Evolutionary conservation across 2,888 invertebrate genomes (phyloP).

Genomic region (Ceriagrion tenellum): DNA sequence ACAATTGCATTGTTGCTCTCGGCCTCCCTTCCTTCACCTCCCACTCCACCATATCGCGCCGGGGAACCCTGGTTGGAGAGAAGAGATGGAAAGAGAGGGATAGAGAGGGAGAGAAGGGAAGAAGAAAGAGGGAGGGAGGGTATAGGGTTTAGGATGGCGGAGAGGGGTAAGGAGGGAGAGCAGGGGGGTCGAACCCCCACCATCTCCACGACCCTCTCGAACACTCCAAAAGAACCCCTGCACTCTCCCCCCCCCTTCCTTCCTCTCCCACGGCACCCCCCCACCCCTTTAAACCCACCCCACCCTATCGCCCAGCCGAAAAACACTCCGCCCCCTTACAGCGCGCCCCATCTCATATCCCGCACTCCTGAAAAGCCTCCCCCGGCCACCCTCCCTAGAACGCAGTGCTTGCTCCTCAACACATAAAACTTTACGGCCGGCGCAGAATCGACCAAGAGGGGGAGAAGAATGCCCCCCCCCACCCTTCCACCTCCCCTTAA

Average conservation of each 20-base stretch:
- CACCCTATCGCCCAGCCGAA: neutral
- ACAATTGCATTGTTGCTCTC: conserved; percentile 56
- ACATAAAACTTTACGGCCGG: conserved; percentile 66
- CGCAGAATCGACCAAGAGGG: conserved; percentile 63
- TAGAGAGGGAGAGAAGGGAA: neutral
- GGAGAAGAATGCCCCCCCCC: neutral
- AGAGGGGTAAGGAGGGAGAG: neutral
- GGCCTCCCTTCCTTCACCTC: neutral
- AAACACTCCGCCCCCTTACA: conserved; percentile 13
- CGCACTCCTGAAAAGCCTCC: conserved; percentile 4
- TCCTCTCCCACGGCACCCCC: neutral
- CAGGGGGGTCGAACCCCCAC: neutral
- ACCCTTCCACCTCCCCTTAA: neutral
- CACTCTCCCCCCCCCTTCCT: no score
- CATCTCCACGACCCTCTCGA: neutral
- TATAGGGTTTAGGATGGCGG: neutral
- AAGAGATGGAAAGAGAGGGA: neutral
- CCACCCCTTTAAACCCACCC: neutral
- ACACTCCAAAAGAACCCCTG: neutral
- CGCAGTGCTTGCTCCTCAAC: conserved; percentile 47
- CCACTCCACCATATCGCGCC: neutral
- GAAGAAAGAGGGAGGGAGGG: neutral
- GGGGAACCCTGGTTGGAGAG: neutral
- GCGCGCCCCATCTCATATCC: conserved; percentile 34
- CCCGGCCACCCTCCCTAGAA: neutral